Base-by-base conservation (phyloP, 2,888 invertebrate species). In the Lomographa bimaculata region DNA sequence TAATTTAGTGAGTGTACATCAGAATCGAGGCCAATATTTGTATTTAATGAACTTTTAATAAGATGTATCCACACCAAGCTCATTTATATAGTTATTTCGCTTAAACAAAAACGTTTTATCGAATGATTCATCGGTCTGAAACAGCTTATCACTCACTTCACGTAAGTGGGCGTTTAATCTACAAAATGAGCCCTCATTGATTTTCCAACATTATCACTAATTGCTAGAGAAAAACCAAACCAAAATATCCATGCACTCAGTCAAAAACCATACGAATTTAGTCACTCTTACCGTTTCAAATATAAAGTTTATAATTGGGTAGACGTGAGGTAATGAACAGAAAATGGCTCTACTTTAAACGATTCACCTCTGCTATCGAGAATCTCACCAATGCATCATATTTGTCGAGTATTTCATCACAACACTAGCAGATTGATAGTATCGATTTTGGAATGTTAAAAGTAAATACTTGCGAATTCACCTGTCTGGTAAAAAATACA, bases 371-470 rank as follows among this genome's bases (percentile, higher is more conserved):
- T 57, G 60, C 64, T 79, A 84, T 85, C 83, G 63, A 40, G 38
- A 65, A 81, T 83, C 83, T 70, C 61, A 65, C 69, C 81, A 65
- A 86, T 87, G 72, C 84, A 86, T 87, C 85, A 87, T 84, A 81
- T 83, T 84, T 81, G 84, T 77, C 65, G 73, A 73, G 70, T 64
- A 77, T 82, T 82, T 81, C 69, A 57, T 84, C 69, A 56, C 56
- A 59, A 52, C 57, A 59, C 58, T 17, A 37, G 46, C 36, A 54
- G 79, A 81, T 79, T 61, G 66, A 57, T 60, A 73, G 78, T 83
- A 81, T 80, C 75, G 73, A 67, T 36, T 46, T 68, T 66, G 64
- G 67, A 63, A 49, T 64, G 66, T 74, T 73, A 76, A 78, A n/a
- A n/a, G 71, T 69, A 72, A 68, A 69, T 69, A 66, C 62, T 64